Evolutionary conservation across 2,888 invertebrate genomes (phyloP).

Genomic region (Dendrolimus pini): DNA sequence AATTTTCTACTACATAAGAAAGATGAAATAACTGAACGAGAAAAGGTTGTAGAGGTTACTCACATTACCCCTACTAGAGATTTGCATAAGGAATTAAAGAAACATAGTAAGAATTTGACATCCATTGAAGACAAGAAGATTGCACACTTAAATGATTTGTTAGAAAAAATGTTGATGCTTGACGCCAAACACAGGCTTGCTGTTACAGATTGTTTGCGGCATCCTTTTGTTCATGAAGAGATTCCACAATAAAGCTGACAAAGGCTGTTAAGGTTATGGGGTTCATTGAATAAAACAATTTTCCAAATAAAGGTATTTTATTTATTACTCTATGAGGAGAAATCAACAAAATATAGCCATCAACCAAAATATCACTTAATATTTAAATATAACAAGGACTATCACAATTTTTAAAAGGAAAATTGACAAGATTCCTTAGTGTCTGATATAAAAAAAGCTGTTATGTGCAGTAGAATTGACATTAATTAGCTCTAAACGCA

Average conservation of each 20-base stretch:
- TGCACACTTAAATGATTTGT: slow-evolving; percentile 91
- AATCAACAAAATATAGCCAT: slow-evolving; percentile 65
- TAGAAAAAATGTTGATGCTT: slow-evolving; percentile 93
- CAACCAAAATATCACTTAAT: slow-evolving; percentile 66
- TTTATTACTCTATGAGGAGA: slow-evolving; percentile 36
- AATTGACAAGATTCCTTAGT: slow-evolving; percentile 32
- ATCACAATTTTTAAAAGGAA: slow-evolving; percentile 62
- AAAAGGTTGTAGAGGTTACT: slow-evolving; percentile 94
- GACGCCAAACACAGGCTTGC: slow-evolving; percentile 93
- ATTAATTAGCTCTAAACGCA: slow-evolving; percentile 13
- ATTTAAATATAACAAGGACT: slow-evolving; percentile 38
- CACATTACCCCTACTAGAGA: slow-evolving; percentile 90
- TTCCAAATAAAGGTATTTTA: slow-evolving; percentile 32
- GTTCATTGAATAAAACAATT: slow-evolving; percentile 34
- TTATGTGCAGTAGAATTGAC: slow-evolving; percentile 22
- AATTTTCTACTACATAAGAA: slow-evolving; percentile 98
- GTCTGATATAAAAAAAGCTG: not conserved
- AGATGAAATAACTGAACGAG: slow-evolving; percentile 97
- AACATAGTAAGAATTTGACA: slow-evolving; percentile 86
- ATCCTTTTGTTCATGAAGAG: slow-evolving; percentile 87
- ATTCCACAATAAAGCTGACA: slow-evolving; percentile 28
- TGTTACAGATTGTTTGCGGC: slow-evolving; percentile 91
- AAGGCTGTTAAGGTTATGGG: slow-evolving; percentile 10
- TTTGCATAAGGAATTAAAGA: slow-evolving; percentile 90
- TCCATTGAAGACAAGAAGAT: slow-evolving; percentile 92